phyloP scores from a whole-genome alignment of 2,888 invertebrate species.

The Acronicta psi region DNA sequence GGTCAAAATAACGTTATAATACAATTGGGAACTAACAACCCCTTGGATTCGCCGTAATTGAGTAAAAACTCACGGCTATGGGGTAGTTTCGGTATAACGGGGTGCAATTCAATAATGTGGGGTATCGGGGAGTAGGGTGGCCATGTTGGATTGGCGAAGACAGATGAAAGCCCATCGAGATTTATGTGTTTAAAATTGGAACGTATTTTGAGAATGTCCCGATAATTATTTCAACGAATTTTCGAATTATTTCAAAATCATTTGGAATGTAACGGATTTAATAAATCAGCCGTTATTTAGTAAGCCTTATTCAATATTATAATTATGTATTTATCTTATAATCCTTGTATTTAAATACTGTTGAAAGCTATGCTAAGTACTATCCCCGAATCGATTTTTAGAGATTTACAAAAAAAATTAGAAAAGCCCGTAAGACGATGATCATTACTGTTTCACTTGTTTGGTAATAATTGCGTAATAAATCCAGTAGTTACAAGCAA shows the following conservation, averaged over 20 bases:
- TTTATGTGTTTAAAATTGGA: slow-evolving; percentile 14
- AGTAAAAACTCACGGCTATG: slow-evolving; percentile 51
- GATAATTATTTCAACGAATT: background rate
- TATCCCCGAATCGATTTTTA: too few relatives aligned
- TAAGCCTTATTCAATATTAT: too few relatives aligned
- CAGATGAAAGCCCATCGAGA: slow-evolving; percentile 23
- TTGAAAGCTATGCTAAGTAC: too few relatives aligned
- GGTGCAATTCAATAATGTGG: slow-evolving; percentile 47
- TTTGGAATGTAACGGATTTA: too few relatives aligned
- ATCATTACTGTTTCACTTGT: too few relatives aligned
- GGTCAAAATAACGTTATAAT: slow-evolving; percentile 48
- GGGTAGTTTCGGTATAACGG: slow-evolving; percentile 46
- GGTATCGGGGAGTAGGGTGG: slow-evolving; percentile 13
- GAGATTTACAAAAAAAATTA: too few relatives aligned
- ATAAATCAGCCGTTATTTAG: too few relatives aligned
- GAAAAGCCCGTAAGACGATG: too few relatives aligned
- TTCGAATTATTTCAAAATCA: background rate
- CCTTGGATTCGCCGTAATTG: slow-evolving; percentile 50
- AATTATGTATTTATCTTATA: too few relatives aligned
- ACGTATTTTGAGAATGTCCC: slow-evolving; percentile 11
- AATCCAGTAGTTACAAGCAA: too few relatives aligned
- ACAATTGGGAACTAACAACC: slow-evolving; percentile 52
- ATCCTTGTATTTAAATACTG: too few relatives aligned
- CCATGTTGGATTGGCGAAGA: slow-evolving; percentile 34
- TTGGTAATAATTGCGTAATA: too few relatives aligned